These are phyloP conservation scores for Halcyon chelicuti DNA, from an alignment of 2,797 vertebrate species.

Conservation along the genomic window DNA sequence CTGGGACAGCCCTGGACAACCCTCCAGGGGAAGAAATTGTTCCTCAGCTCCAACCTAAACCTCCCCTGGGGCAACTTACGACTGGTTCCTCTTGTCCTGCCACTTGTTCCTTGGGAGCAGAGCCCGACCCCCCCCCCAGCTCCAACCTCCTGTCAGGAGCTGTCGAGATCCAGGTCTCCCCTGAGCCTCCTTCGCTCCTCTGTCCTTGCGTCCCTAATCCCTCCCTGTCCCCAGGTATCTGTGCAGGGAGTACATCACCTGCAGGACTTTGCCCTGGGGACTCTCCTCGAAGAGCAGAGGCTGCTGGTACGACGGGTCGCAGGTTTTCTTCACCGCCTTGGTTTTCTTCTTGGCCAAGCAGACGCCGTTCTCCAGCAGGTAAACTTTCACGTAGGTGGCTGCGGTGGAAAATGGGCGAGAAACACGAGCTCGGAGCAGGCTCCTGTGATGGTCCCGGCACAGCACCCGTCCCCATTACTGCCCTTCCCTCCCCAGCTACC, in stretches of 20 bases:
- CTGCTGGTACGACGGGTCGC: slow-evolving; percentile 95
- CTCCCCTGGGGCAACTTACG: no score
- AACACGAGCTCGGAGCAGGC: accelerated
- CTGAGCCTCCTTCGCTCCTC: background rate
- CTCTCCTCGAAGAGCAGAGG: slow-evolving; percentile 95
- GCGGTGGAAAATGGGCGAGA: background rate
- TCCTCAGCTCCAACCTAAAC: no score
- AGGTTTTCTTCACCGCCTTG: slow-evolving; percentile 91
- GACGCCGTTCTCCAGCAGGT: slow-evolving; percentile 92
- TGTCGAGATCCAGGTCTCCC: background rate
- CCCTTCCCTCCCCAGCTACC: background rate
- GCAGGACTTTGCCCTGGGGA: slow-evolving; percentile 94
- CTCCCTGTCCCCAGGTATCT: background rate
- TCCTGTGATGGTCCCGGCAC: accelerated
- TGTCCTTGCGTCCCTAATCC: background rate
- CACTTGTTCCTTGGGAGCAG: background rate
- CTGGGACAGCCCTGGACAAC: no score
- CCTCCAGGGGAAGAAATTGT: no score
- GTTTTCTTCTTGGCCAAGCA: slow-evolving; percentile 98
- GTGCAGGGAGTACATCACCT: slow-evolving; percentile 74
- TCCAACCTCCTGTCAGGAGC: background rate
- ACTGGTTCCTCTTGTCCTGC: background rate
- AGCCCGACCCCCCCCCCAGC: background rate
- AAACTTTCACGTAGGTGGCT: slow-evolving; percentile 98
- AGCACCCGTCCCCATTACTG: accelerated